Evolutionary conservation across 2,888 invertebrate genomes (phyloP), one percentile per base, ranked within the genome.

Genomic region (Noctuana brunneofusca): DNA sequence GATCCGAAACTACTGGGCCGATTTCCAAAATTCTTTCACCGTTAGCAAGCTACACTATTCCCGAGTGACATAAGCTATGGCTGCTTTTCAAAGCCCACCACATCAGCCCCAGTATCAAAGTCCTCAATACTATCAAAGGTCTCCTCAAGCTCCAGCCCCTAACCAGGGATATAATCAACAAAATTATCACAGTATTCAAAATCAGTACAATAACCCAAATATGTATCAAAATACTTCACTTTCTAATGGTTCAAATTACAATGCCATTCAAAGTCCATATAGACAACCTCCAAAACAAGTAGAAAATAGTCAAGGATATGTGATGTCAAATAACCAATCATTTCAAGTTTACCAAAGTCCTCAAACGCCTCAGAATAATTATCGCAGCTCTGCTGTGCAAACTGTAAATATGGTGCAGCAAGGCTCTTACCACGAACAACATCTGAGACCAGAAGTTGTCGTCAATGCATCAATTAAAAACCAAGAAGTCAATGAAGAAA

Each of bases 281-380:
- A 79, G 85, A 64, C 89, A 86, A 62, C 70, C 80, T n/a, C 69
- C 82, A 38, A 89, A 88, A 71, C 81, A 79, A 68, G 71, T 75
- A 63, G 88, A 89, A 63, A 81, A 75, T 66, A 71, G 70, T 58
- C 71, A 81, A 52, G 66, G 71, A 1, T 89, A 86, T 71, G 80
- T 75, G 9, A 69, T 75, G 54, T 65, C 75, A 32, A 83, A 70
- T 49, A 84, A 81, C 66, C 85, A 81, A 65, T 73, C 79, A 5
- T 90, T 87, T 72, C 89, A 89, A 76, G 81, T 89, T 66, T 89
- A 89, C 71, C 89, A 89, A 80, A 89, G 89, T 70, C 90, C 89
- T 43, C 87, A 87, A 64, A 69, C 76, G 64, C 60, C 78, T 49
- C 86, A 85, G 66, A 82, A 74, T 68, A 84, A 73, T 71, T 84